phyloP scores from a whole-genome alignment of 2,888 invertebrate genomes.

The Suillia variegata region DNA sequence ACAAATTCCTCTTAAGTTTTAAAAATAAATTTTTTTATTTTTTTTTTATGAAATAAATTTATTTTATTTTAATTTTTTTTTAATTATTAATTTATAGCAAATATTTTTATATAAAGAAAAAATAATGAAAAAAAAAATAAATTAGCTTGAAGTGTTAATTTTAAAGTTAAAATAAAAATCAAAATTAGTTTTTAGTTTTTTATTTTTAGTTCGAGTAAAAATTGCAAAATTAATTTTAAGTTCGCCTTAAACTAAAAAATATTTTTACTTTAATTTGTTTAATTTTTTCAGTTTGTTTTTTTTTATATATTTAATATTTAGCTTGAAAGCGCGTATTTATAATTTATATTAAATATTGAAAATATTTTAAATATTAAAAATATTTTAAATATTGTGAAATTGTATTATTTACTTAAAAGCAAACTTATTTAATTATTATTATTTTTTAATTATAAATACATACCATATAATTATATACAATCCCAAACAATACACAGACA shows the following conservation, averaged over 20 bases:
- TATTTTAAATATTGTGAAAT: neutral
- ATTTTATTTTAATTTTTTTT: neutral
- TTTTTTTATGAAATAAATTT: neutral
- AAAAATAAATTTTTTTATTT: neutral
- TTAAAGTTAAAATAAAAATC: constrained; percentile 39
- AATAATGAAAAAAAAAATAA: constrained; percentile 28
- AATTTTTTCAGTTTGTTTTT: neutral
- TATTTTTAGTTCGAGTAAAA: no score
- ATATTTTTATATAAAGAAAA: constrained; percentile 33
- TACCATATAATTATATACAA: neutral
- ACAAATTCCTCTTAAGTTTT: neutral
- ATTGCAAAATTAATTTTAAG: neutral
- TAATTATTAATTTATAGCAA: constrained; percentile 35
- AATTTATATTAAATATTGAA: neutral
- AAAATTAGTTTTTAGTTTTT: constrained; percentile 39
- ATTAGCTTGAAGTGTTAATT: constrained; percentile 25
- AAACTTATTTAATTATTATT: neutral
- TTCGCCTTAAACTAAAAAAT: neutral
- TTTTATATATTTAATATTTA: neutral
- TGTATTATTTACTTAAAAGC: neutral
- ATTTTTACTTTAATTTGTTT: no score
- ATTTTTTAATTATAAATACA: constrained; percentile 1
- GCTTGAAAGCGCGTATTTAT: no score
- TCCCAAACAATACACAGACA: neutral
- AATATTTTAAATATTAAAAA: no score